A percentile compares a stretch with the other conserved stretches of the same genome.
Evolutionary conservation across 2,888 invertebrate genomes (phyloP).

Genomic region (Ethmia dodecea): DNA sequence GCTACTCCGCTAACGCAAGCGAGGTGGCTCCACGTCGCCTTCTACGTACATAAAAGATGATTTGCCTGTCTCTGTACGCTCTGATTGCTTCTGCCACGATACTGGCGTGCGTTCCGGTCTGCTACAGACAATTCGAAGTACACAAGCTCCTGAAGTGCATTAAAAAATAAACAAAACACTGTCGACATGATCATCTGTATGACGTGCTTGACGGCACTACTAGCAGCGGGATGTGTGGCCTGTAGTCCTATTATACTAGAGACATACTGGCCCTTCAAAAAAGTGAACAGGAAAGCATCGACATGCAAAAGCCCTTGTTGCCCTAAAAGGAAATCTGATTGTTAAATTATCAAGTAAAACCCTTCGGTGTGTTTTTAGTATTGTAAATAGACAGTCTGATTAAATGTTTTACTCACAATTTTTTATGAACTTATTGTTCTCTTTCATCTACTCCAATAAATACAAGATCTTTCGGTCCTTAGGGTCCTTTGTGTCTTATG

Average conservation of each 20-base stretch:
- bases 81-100: conserved; percentile 57
- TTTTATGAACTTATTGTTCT: too few relatives aligned
- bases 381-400: too few relatives aligned
- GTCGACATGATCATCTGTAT: background rate
- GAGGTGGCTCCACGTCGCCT: conserved; percentile 9
- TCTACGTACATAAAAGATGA: conserved; percentile 41
- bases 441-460: too few relatives aligned
- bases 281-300: background rate
- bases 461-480: too few relatives aligned
- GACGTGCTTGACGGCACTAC: background rate
- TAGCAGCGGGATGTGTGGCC: conserved; percentile 1
- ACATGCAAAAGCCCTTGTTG: conserved; percentile 11
- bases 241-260: conserved; percentile 8
- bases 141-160: conserved; percentile 21
- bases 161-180: conserved; percentile 5
- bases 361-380: background rate
- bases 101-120: conserved; percentile 59
- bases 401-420: too few relatives aligned
- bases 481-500: too few relatives aligned
- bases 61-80: conserved; percentile 62
- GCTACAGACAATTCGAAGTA: conserved; percentile 46
- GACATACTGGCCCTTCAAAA: conserved; percentile 3
- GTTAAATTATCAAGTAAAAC: background rate
- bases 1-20: background rate
- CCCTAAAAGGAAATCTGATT: background rate